Evolutionary conservation across 1,140 invertebrate species (phyloP), one percentile per base, ranked within the genome.

Genomic region (Ephestia elutella): DNA sequence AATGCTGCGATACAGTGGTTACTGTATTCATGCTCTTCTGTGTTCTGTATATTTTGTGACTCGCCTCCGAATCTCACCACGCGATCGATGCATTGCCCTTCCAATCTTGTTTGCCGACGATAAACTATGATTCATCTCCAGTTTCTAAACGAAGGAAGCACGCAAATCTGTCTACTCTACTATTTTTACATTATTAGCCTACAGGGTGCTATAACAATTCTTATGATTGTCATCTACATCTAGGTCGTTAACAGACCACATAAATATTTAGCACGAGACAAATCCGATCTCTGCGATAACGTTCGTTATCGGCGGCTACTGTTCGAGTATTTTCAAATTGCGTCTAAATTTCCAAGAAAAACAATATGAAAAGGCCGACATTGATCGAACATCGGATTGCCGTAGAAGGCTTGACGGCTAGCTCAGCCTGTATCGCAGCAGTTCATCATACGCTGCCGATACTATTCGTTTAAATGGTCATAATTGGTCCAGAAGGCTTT

Each of bases 391-490:
- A 71, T 75, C 70, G 71, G 82, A 83, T 85, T 80, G 68, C 84
- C 82, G 66, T 87, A 87, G 64, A 85, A 73, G 83, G 83, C 28
- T 62, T 81, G 80, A 84, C 75, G 71, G 69, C 76, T 74, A 75
- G 75, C 66, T 70, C 60, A 65, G 68, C 55, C 55, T 56, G 53
- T 60, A 56, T 49, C 48, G 18, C 25, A 17, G 58, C 71, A 64
- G 70, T 69, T 78, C 75, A 68, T 81, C 81, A 81, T 82, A 78
- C 68, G 68, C 63, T n/a, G 21, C 7, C 57, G 62, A 61, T 61
- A 58, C 73, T 65, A 71, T 78, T 73, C 75, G 76, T 80, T 85
- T 82, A 83, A 84, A 80, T 82, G 78, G 75, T 83, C 78, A 83
- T 86, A 83, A 85, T 85, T 86, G 83, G 75, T 78, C 65, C 66